Conservation (phyloP, 2,888 invertebrate species). For the Tetragnatha montana region DNA sequence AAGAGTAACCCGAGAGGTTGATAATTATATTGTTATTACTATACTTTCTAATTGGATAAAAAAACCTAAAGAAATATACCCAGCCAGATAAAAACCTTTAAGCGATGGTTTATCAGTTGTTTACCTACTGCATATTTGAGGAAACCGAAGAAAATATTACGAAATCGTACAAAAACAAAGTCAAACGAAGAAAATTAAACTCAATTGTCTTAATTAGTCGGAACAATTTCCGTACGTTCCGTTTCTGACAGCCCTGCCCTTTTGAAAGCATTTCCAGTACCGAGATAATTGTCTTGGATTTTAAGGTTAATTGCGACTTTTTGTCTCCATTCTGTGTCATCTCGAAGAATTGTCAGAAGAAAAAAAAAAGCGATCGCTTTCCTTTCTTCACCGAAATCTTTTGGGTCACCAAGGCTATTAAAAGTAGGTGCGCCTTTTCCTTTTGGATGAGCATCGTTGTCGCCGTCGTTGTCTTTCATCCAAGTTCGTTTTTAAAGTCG, state of each 20-base stretch:
- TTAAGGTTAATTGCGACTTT: background rate
- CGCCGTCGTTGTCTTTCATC: conserved; percentile 9
- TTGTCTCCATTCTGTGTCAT: background rate
- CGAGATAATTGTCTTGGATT: background rate
- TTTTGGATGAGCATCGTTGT: conserved; percentile 16
- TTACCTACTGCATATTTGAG: background rate
- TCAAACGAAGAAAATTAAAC: background rate
- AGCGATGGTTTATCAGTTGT: no score
- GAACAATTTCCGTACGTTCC: no score
- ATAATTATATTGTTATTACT: no score
- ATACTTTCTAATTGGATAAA: no score
- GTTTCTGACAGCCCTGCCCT: background rate
- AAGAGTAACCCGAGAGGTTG: no score
- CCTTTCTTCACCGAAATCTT: background rate
- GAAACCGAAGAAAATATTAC: background rate
- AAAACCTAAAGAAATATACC: no score
- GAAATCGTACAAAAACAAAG: background rate
- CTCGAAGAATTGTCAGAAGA: background rate
- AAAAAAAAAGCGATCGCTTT: background rate
- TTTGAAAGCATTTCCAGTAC: background rate
- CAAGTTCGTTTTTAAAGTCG: conserved; percentile 11
- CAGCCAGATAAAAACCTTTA: no score
- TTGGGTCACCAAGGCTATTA: conserved; percentile 22
- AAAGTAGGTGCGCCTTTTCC: conserved; percentile 14
- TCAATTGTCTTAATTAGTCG: background rate